Conservation (phyloP, 2,888 invertebrate species). For the Drosophila testacea region DNA sequence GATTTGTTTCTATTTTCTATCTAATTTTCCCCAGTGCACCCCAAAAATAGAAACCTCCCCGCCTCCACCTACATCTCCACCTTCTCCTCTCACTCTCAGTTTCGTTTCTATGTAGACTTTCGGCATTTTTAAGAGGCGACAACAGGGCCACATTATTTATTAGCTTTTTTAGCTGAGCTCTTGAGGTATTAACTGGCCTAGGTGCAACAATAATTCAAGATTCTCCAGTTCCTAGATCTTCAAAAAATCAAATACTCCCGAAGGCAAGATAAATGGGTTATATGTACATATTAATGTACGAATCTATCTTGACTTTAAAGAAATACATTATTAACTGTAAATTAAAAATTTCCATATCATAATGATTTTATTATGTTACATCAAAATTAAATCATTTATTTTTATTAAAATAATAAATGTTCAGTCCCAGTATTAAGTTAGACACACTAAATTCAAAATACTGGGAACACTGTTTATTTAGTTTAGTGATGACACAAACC, state of each 20-base stretch:
- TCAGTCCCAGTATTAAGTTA: neutral
- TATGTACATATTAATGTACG: neutral
- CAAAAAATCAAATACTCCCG: neutral
- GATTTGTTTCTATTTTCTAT: constrained; percentile 73
- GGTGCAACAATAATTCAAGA: constrained; percentile 48
- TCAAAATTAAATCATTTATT: neutral
- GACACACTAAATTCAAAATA: neutral
- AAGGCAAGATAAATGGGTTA: neutral
- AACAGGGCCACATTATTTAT: constrained; percentile 55
- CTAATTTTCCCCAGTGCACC: constrained; percentile 43
- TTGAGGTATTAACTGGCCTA: constrained; percentile 49
- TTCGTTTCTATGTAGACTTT: neutral
- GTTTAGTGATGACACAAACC: constrained; percentile 1
- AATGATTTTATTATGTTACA: neutral
- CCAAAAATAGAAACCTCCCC: constrained; percentile 57
- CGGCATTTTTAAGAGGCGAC: constrained; percentile 31
- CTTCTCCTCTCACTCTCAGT: neutral
- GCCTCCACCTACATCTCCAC: neutral
- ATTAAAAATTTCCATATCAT: neutral
- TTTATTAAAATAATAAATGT: neutral
- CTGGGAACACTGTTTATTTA: constrained; percentile 17
- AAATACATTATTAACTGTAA: neutral
- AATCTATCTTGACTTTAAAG: too few relatives aligned
- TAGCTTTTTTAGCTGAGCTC: constrained; percentile 51
- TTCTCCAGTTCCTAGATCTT: constrained; percentile 12